Evolutionary conservation across 2,888 invertebrate genomes (phyloP).

Genomic region (Tipula vernalis): DNA sequence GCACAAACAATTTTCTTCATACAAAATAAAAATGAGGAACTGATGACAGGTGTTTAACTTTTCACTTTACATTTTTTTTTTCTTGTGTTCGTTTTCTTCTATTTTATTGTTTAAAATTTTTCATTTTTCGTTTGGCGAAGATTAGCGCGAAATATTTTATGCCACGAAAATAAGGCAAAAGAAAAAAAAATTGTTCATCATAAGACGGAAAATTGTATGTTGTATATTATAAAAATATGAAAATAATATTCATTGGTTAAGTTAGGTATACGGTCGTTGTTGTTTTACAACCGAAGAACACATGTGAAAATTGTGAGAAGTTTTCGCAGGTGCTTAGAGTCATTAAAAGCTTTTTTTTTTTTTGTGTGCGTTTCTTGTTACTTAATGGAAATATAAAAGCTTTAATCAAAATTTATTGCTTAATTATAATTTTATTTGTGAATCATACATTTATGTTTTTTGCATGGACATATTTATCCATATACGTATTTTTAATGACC

Average conservation of each 20-base stretch:
- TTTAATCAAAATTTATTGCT: background rate
- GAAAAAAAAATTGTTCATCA: background rate
- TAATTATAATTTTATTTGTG: background rate
- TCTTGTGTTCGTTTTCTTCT: background rate
- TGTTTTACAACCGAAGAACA: background rate
- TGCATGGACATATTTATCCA: no score
- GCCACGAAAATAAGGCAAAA: background rate
- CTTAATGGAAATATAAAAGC: background rate
- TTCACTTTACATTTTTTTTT: background rate
- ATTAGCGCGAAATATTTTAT: background rate
- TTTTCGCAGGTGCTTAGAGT: background rate
- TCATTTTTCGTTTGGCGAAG: background rate
- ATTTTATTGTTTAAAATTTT: background rate
- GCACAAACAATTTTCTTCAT: background rate
- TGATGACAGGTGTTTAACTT: constrained; percentile 4
- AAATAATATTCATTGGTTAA: constrained; percentile 4
- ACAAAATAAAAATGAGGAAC: background rate
- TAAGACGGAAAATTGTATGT: background rate
- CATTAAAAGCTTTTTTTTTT: background rate
- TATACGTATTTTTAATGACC: no score
- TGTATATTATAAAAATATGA: background rate
- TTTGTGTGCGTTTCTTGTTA: background rate
- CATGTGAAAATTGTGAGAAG: background rate
- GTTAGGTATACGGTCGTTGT: background rate
- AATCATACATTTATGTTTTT: background rate